These are phyloP conservation scores for Protophormia terraenovae DNA, from an alignment of 2,888 invertebrate species.

Conservation along the genomic window DNA sequence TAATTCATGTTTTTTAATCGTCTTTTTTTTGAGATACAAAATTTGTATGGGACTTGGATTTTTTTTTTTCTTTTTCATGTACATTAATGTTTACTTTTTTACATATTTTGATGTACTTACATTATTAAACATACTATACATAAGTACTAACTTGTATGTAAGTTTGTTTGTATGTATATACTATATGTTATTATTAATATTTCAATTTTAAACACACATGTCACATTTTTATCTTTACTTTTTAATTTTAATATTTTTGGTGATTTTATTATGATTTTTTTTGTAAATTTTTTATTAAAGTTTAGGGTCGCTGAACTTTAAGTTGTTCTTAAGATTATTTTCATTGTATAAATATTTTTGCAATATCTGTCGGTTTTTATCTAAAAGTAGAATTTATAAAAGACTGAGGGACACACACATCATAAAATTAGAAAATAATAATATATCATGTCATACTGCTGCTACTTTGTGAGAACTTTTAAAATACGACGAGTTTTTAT, in stretches of 20 bases:
- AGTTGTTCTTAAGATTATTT: conserved; percentile 40
- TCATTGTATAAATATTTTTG: conserved; percentile 6
- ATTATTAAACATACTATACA: not conserved
- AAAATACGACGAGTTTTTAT: not conserved
- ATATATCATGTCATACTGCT: conserved; percentile 31
- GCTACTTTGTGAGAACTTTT: conserved; percentile 40
- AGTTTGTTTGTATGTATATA: not conserved
- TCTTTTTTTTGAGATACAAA: not conserved
- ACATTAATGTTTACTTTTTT: not conserved
- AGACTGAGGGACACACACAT: not conserved
- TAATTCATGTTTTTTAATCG: conserved; percentile 28
- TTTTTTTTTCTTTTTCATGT: not conserved
- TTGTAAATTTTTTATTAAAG: not conserved
- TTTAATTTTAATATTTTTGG: conserved; percentile 11
- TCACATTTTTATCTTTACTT: conserved; percentile 21
- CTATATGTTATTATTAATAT: not conserved
- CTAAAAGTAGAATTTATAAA: conserved; percentile 6
- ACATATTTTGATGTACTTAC: not conserved
- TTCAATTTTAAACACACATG: conserved; percentile 31
- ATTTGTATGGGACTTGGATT: not conserved
- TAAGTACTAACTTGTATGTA: not conserved
- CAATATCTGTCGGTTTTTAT: conserved; percentile 25
- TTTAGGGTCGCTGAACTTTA: conserved; percentile 44
- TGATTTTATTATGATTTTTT: conserved; percentile 1
- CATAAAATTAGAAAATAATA: not conserved